Evolutionary conservation across 2,113 vertebrate genomes (phyloP).

Genomic region (Herpetotheres cachinnans): DNA sequence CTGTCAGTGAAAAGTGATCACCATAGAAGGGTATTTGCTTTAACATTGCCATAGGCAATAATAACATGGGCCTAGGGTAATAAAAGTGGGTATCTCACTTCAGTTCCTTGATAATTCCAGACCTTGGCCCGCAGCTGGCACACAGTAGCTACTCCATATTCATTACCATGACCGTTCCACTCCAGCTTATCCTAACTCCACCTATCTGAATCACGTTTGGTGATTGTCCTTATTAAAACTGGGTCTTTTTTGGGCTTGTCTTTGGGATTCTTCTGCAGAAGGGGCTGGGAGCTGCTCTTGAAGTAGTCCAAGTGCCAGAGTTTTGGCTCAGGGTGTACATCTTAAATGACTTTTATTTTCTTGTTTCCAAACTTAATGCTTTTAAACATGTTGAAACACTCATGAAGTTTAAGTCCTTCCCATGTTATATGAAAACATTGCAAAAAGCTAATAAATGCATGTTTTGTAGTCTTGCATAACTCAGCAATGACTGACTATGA

Average conservation of each 20-base stretch:
- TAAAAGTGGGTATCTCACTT: neutral
- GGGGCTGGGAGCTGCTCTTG: neutral
- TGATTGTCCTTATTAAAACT: neutral
- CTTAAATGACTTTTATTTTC: neutral
- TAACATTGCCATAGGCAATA: neutral
- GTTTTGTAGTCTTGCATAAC: neutral
- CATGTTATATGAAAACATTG: neutral
- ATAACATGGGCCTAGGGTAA: neutral
- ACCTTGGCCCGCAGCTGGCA: neutral
- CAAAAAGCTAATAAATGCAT: neutral
- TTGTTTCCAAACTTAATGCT: neutral
- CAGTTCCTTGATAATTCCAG: neutral
- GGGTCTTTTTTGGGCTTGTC: neutral
- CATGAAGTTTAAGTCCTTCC: neutral
- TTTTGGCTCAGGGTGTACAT: neutral
- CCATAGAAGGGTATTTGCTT: neutral
- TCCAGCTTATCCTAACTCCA: neutral
- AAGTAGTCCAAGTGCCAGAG: neutral
- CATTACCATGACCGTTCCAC: neutral
- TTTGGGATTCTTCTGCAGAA: neutral
- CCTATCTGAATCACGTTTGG: neutral
- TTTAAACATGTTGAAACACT: neutral
- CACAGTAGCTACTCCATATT: neutral
- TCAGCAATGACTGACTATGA: neutral
- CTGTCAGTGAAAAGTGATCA: neutral